These are phyloP conservation scores for Parelbella ahira DNA, from an alignment of 2,888 invertebrate genomes.

Conservation along the genomic window DNA sequence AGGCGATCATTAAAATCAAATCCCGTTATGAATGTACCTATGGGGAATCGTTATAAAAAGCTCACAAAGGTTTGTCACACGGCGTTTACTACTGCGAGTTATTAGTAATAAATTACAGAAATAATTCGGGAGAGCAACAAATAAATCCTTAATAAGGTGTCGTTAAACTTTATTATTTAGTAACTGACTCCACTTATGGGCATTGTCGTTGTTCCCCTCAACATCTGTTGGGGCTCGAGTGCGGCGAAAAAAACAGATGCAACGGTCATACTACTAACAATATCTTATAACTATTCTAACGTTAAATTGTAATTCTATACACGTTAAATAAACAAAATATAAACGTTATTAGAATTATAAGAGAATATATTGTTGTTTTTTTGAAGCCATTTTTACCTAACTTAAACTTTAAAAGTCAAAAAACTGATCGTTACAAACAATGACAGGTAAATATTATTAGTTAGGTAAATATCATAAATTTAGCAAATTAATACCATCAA, in stretches of 20 bases:
- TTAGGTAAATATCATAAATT: no score
- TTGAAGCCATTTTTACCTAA: no score
- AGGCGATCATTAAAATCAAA: conserved; percentile 66
- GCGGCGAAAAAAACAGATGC: conserved; percentile 40
- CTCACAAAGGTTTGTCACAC: conserved; percentile 39
- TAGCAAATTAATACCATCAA: no score
- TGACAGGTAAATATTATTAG: no score
- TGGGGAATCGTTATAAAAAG: conserved; percentile 38
- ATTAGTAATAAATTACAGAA: conserved; percentile 78
- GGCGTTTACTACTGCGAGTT: conserved; percentile 50
- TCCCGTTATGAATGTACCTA: conserved; percentile 64
- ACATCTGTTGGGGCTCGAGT: conserved; percentile 59
- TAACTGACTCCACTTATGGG: conserved; percentile 61
- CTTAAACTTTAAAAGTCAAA: no score
- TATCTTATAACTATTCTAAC: no score
- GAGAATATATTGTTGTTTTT: no score
- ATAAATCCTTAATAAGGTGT: conserved; percentile 77
- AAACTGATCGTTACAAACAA: no score
- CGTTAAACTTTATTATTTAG: conserved; percentile 45
- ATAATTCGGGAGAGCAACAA: conserved; percentile 69
- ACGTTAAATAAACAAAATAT: no score
- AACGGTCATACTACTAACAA: conserved; percentile 12
- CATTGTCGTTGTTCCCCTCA: conserved; percentile 64
- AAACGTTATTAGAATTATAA: no score
- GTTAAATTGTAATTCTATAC: no score